Evolutionary conservation across 2,888 invertebrate genomes (phyloP), one percentile per base, ranked within the genome.

Genomic region (Eueremaeus valkanovi): DNA sequence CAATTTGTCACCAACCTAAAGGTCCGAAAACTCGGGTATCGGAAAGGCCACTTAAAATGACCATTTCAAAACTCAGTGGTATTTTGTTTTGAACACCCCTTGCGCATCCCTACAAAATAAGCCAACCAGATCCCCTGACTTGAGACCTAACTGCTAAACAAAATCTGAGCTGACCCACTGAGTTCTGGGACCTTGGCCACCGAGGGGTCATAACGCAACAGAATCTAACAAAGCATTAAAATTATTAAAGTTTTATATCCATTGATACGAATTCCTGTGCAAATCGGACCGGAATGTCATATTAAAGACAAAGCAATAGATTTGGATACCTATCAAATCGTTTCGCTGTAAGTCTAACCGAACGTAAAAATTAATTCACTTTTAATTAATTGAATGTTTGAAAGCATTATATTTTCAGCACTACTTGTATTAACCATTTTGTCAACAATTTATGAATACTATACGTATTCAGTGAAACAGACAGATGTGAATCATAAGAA

Each of bases 381-480:
- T 73, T 8, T 73, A 73, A 21, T 27, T 8, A 36, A 74, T 31
- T 74, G n/a, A 49, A 18, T 63, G 8, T 40, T 36, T 63, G 18
- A 33, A 70, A 74, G 75, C 11, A 1, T 24, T n/a, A 40, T 61
- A n/a, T 49, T 63, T 31, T 33, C 36, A 18, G 33, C 51, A 36
- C 49, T 74, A n/a, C 24, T 72, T 27, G 5, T 36, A 8, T 18
- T 70, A 33, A 74, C 75, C 1, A 51, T 74, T 33, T 51, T 74
- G 18, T 68, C 75, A 21, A 18, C 75, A 29, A 51, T 74, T 49
- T 68, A 70, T 45, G 75, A 74, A 36, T 74, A 58, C 29, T 33
- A n/a, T 0, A 21, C 42, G 0, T n/a, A 27, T 18, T 27, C 11
- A 29, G 33, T 16, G 40, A n/a, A 8, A 36, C 6, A 40, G 18